A percentile compares a stretch with the other conserved stretches of the same genome.
Evolutionary conservation across 37 sponge, comb jelly and placozoan genomes (phyloP).

Genomic region (Crambe crambe): DNA sequence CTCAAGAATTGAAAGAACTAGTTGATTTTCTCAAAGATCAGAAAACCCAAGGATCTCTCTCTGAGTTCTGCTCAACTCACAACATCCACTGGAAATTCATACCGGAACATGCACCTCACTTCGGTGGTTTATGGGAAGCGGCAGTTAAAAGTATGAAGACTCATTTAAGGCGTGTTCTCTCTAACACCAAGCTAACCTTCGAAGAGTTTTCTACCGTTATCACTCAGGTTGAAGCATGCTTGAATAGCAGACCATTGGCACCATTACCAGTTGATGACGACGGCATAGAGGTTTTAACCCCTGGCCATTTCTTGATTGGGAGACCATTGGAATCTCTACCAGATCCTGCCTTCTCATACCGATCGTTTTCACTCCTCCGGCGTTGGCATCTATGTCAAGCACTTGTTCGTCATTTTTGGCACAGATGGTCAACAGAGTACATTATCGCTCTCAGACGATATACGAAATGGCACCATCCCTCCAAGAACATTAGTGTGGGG

Average conservation of each 20-base stretch:
- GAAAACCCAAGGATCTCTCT: not conserved
- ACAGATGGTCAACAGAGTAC: conserved; percentile 29
- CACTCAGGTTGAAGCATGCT: conserved; percentile 27
- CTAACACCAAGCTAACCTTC: conserved; percentile 16
- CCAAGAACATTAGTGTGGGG: not conserved
- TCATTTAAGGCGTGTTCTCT: not conserved
- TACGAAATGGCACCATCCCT: conserved; percentile 2
- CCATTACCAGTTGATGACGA: conserved; percentile 21
- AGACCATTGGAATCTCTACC: conserved; percentile 13
- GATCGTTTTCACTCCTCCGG: not conserved
- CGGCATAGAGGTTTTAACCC: conserved; percentile 11
- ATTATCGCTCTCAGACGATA: not conserved
- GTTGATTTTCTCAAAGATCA: not conserved
- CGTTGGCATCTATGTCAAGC: too few species aligned
- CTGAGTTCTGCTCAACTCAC: not conserved
- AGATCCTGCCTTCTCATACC: not conserved
- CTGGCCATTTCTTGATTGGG: conserved; percentile 35
- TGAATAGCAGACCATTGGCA: conserved; percentile 13
- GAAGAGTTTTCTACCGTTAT: conserved; percentile 22
- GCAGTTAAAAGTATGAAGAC: too few species aligned
- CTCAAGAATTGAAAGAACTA: conserved; percentile 11
- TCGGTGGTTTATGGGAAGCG: too few species aligned
- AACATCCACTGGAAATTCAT: conserved; percentile 36
- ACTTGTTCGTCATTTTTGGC: conserved; percentile 23
- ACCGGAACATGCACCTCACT: conserved; percentile 10